Percentiles rank a stretch among this genome's conserved stretches.
phyloP scores from a whole-genome alignment of 2,113 vertebrate species.

The Rhinichthys klamathensis region DNA sequence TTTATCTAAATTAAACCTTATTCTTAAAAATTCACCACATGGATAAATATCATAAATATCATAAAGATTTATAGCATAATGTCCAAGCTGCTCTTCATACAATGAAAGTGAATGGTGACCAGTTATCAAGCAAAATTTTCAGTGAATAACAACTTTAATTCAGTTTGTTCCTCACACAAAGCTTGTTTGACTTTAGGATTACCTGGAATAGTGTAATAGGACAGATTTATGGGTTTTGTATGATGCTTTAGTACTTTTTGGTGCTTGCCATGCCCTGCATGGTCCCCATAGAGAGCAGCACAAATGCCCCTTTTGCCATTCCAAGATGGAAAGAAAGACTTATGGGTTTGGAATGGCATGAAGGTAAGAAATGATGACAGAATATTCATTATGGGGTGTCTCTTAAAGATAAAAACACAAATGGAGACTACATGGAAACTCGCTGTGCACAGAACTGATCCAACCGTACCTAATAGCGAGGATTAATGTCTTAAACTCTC shows the following conservation, averaged over 20 bases:
- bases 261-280: not conserved
- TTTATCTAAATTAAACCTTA: not conserved
- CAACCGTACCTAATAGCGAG: not conserved
- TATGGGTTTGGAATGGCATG: not conserved
- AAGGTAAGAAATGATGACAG: not conserved
- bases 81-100: not conserved
- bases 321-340: too few species aligned
- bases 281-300: not conserved
- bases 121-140: not conserved
- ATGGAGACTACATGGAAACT: not conserved
- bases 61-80: not conserved
- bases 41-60: not conserved
- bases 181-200: not conserved
- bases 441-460: not conserved
- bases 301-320: not conserved
- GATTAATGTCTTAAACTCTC: conserved; percentile 35
- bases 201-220: not conserved
- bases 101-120: not conserved
- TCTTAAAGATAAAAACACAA: not conserved
- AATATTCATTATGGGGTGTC: not conserved
- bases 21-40: not conserved
- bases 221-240: not conserved
- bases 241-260: not conserved
- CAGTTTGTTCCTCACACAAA: not conserved
- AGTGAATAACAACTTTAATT: not conserved